A percentile compares a stretch with the other conserved stretches of the same genome.
These are phyloP conservation scores for Villa cingulata DNA, from an alignment of 2,888 invertebrate genomes.

Conservation along the genomic window DNA sequence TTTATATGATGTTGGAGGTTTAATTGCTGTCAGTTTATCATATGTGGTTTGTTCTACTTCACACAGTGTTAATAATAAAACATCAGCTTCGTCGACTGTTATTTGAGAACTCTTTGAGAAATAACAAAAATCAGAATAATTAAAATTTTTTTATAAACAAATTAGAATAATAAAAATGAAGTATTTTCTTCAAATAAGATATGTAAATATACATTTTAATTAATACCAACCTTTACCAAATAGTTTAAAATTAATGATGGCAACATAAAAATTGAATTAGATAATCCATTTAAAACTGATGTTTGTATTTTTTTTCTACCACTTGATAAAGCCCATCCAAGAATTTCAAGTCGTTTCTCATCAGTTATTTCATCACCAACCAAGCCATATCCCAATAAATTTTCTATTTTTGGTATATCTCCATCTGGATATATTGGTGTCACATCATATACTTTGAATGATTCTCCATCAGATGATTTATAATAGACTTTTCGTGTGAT, in stretches of 20 bases:
- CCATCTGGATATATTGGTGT: slow-evolving; percentile 8
- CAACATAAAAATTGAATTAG: slow-evolving; percentile 3
- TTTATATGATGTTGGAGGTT: slow-evolving; percentile 1
- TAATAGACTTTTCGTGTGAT: slow-evolving; percentile 2
- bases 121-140: no score
- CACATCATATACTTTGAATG: slow-evolving; percentile 3
- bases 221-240: slow-evolving; percentile 6
- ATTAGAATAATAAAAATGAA: no score
- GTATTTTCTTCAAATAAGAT: no score
- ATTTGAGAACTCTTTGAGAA: slow-evolving; percentile 10
- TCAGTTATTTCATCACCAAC: not conserved
- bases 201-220: no score
- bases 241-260: slow-evolving; percentile 5
- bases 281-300: not conserved
- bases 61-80: slow-evolving; percentile 6
- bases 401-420: slow-evolving; percentile 3
- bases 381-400: slow-evolving; percentile 1
- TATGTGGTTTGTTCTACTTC: not conserved
- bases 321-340: slow-evolving; percentile 6
- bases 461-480: slow-evolving; percentile 9
- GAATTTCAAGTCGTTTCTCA: slow-evolving; percentile 1
- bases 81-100: slow-evolving; percentile 11
- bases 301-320: not conserved
- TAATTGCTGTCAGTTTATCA: slow-evolving; percentile 3
- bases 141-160: no score